phyloP scores from a whole-genome alignment of 2,113 vertebrate genomes.

The Marmota flaviventris region DNA sequence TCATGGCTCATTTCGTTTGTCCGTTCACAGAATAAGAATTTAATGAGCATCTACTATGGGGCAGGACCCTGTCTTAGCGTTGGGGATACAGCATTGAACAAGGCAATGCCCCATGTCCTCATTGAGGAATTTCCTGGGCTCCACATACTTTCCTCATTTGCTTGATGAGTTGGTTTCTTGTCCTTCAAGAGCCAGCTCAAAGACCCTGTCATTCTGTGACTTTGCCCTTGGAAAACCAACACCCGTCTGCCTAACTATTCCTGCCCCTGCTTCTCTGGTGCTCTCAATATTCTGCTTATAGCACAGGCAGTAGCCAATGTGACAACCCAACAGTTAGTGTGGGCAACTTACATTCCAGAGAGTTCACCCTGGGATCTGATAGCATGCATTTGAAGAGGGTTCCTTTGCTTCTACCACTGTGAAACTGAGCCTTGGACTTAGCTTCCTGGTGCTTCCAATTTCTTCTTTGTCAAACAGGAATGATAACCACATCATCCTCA shows the following conservation, averaged over 20 bases:
- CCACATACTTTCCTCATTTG: background rate
- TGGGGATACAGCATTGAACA: background rate
- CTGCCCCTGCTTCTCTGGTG: background rate
- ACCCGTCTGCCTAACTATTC: background rate
- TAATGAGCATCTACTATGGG: background rate
- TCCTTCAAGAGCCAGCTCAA: background rate
- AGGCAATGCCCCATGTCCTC: no score
- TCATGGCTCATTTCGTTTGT: background rate
- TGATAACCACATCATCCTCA: no score
- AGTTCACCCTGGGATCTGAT: background rate
- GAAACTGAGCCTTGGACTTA: background rate
- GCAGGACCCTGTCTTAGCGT: background rate
- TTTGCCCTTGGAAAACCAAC: background rate
- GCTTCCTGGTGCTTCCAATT: background rate
- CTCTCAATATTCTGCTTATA: background rate
- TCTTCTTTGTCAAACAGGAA: background rate
- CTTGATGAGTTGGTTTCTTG: background rate
- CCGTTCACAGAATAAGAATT: background rate
- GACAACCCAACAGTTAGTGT: background rate
- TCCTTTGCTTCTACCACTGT: background rate
- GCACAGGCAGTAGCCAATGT: no score
- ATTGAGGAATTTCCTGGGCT: background rate
- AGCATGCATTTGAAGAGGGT: accelerated
- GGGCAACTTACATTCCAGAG: background rate
- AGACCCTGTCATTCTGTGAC: background rate